Evolutionary conservation across 2,113 vertebrate species (phyloP).

Genomic region (Mugil cephalus): DNA sequence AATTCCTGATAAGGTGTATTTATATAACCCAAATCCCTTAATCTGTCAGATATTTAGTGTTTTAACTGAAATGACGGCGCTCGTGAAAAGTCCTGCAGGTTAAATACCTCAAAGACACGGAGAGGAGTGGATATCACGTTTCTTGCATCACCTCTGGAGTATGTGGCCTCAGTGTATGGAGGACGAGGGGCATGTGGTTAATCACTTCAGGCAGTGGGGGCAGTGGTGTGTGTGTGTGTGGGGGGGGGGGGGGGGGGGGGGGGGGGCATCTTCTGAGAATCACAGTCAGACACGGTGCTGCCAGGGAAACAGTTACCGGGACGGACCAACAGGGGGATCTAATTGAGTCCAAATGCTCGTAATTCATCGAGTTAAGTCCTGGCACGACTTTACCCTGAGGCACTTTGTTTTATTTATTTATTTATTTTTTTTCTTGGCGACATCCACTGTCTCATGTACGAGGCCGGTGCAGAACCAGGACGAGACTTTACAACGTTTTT

Average conservation of each 20-base stretch:
- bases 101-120: not conserved
- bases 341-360: slow-evolving; percentile 61
- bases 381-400: slow-evolving; percentile 8
- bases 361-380: slow-evolving; percentile 32
- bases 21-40: no score
- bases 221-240: no score
- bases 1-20: no score
- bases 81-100: no score
- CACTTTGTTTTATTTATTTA: no score
- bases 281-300: slow-evolving; percentile 41
- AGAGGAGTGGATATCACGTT: slow-evolving; percentile 1
- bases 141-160: slow-evolving; percentile 19
- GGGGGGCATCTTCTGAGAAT: slow-evolving; percentile 15
- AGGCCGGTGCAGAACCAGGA: no score
- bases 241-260: not conserved
- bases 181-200: slow-evolving; percentile 1
- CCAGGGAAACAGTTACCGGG: slow-evolving; percentile 50
- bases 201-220: slow-evolving; percentile 21
- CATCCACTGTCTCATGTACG: not conserved
- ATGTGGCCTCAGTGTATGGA: slow-evolving; percentile 11
- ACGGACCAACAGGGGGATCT: not conserved
- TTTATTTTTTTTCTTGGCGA: not conserved
- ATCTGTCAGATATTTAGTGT: no score
- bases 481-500: slow-evolving; percentile 2
- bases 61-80: no score